Evolutionary conservation across 2,113 vertebrate species (phyloP).

Genomic region (Oxygymnocypris stewartii): DNA sequence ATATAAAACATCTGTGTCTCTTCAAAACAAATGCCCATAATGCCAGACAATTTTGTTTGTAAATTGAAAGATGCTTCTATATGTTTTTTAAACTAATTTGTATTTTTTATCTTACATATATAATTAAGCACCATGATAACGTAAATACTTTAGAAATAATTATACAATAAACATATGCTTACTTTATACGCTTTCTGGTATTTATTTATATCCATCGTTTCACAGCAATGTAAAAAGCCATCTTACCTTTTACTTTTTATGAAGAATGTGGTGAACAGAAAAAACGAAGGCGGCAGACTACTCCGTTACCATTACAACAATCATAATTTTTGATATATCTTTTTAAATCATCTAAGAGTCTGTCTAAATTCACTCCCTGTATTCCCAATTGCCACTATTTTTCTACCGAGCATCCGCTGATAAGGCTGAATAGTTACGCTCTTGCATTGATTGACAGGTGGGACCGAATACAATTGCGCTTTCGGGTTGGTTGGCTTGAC

Average conservation of each 20-base stretch:
- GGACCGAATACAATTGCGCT: constrained; percentile 46
- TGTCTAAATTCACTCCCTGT: not conserved
- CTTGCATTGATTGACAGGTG: constrained; percentile 74
- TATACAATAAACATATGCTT: not conserved
- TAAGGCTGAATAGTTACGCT: constrained; percentile 61
- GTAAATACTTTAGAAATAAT: not conserved
- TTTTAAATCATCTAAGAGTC: not conserved
- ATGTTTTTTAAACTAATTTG: not conserved
- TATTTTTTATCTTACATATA: not conserved
- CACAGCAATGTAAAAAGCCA: constrained; percentile 3
- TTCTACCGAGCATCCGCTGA: constrained; percentile 62
- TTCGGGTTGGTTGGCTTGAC: constrained; percentile 36
- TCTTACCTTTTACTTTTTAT: constrained; percentile 33
- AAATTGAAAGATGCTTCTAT: not conserved
- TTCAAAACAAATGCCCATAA: not conserved
- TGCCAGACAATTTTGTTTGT: not conserved
- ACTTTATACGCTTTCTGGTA: not conserved
- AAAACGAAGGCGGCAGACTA: not conserved
- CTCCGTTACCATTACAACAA: not conserved
- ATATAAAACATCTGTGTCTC: constrained; percentile 12
- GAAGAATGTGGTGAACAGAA: not conserved
- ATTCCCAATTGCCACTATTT: constrained; percentile 49
- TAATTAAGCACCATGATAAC: not conserved
- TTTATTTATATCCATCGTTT: not conserved
- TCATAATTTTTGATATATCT: not conserved